These are phyloP conservation scores for Acronicta aceris DNA, from an alignment of 2,888 invertebrate species.

Conservation along the genomic window DNA sequence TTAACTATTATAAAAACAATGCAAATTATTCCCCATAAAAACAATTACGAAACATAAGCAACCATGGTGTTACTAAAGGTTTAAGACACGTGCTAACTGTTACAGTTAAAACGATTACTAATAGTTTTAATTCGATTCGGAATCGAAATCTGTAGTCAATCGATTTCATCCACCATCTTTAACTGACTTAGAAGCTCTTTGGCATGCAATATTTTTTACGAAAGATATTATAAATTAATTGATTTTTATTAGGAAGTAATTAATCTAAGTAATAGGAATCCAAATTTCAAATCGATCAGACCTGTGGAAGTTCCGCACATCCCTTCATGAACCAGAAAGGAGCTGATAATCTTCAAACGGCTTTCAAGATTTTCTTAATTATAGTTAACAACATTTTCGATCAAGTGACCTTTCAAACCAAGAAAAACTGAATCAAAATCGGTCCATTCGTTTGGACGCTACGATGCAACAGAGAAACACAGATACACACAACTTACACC, in stretches of 20 bases:
- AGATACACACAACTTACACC: no score
- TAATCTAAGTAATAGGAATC: conserved; percentile 7
- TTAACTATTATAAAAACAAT: background rate
- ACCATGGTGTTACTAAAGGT: conserved; percentile 18
- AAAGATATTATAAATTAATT: conserved; percentile 27
- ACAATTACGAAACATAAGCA: background rate
- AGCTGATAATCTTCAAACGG: no score
- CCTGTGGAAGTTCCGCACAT: no score
- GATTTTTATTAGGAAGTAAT: conserved; percentile 32
- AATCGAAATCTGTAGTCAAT: conserved; percentile 36
- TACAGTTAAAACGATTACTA: conserved; percentile 50
- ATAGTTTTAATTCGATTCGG: conserved; percentile 44
- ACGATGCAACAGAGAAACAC: no score
- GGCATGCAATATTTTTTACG: conserved; percentile 41
- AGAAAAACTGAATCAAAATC: no score
- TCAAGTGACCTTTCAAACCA: no score
- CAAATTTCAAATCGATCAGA: no score
- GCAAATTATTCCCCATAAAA: conserved; percentile 5
- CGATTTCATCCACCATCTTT: conserved; percentile 24
- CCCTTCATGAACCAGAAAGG: no score
- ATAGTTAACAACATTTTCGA: no score
- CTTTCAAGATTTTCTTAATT: no score
- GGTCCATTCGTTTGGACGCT: no score
- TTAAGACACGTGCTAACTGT: conserved; percentile 44
- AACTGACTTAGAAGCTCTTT: conserved; percentile 23